These are phyloP conservation scores for human DNA, from an alignment of 2,113 vertebrate species.

Conservation along the genomic window GRCh38 chr9:9956001-9956500, in stretches of 20 bases:
- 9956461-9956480: background rate
- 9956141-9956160: background rate
- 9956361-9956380: background rate
- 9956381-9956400: background rate
- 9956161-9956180: background rate
- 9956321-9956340: background rate
- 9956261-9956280: background rate
- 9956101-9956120: background rate
- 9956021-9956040: background rate
- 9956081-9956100: background rate
- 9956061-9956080: background rate
- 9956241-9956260: background rate
- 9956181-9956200: background rate
- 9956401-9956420: background rate
- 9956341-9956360: background rate
- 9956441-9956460: background rate
- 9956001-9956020: background rate
- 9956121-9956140: background rate
- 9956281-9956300: background rate
- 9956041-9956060: background rate
- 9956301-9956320: background rate
- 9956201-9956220: background rate
- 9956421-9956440: background rate
- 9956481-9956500: background rate
- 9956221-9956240: background rate